Conservation (phyloP, 2,888 invertebrate species). For the Pherbina coryleti region DNA sequence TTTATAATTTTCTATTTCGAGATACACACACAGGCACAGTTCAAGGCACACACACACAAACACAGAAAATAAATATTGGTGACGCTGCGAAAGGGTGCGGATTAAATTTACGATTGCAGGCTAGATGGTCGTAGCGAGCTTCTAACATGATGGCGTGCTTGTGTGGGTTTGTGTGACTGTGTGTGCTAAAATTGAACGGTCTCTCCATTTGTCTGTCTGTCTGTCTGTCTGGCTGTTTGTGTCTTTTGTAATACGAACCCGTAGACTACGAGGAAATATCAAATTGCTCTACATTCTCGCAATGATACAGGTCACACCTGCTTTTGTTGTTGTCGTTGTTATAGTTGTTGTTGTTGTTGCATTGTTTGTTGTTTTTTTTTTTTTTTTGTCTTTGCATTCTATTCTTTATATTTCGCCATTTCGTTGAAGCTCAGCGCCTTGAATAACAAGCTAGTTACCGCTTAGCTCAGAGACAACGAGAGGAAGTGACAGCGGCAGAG, state of each 20-base stretch:
- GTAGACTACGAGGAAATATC: constrained; percentile 29
- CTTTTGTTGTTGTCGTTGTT: constrained; percentile 29
- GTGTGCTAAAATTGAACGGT: background rate
- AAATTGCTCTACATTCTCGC: constrained; percentile 42
- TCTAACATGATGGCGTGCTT: background rate
- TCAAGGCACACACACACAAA: constrained; percentile 39
- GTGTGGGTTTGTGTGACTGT: background rate
- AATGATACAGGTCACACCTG: constrained; percentile 36
- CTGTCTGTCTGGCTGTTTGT: background rate
- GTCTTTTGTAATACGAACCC: constrained; percentile 13
- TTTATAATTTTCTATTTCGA: constrained; percentile 15
- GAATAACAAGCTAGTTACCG: background rate
- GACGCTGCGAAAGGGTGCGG: constrained; percentile 28
- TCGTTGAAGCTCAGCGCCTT: constrained; percentile 45
- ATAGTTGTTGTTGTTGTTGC: constrained; percentile 24
- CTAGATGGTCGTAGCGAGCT: background rate
- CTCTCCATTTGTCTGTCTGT: background rate
- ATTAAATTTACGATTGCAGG: constrained; percentile 21
- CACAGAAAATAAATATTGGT: background rate
- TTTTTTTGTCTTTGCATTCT: background rate
- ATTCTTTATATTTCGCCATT: constrained; percentile 40
- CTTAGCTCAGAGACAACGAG: background rate
- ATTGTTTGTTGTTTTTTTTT: constrained; percentile 21
- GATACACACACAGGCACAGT: constrained; percentile 25
- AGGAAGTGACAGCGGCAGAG: constrained; percentile 35